Evolutionary conservation across 2,888 invertebrate genomes (phyloP).

Genomic region (Prosopocoilus inquinatus): DNA sequence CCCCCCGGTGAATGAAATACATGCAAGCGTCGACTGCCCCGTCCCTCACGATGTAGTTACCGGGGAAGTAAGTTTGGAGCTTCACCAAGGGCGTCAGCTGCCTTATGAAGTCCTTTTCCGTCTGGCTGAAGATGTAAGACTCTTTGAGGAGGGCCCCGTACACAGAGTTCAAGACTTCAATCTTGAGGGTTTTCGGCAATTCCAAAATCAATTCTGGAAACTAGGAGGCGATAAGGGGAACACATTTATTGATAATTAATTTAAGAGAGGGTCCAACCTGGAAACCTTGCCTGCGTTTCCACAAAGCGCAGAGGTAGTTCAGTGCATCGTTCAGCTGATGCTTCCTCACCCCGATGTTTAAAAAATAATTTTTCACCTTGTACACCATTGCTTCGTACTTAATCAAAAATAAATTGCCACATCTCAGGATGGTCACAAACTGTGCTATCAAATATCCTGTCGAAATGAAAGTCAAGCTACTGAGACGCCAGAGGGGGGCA

Average conservation of each 20-base stretch:
- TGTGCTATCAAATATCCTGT: constrained; percentile 21
- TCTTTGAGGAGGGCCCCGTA: constrained; percentile 54
- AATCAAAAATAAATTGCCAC: constrained; percentile 44
- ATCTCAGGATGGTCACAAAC: constrained; percentile 17
- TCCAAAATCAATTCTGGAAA: constrained; percentile 36
- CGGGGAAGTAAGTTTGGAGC: constrained; percentile 56
- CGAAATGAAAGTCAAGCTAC: too few relatives aligned
- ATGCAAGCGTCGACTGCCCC: constrained; percentile 58
- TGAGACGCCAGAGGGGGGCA: too few relatives aligned
- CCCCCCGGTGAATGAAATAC: constrained; percentile 58
- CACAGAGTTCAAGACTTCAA: constrained; percentile 54
- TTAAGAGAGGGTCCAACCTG: constrained; percentile 46
- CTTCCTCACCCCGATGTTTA: constrained; percentile 53
- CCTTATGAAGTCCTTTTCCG: constrained; percentile 53
- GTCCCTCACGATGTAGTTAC: constrained; percentile 57
- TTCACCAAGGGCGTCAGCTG: constrained; percentile 55
- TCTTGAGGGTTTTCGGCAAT: constrained; percentile 52
- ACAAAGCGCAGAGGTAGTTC: constrained; percentile 55
- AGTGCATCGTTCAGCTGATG: constrained; percentile 58
- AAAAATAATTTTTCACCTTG: constrained; percentile 53
- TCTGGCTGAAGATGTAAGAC: constrained; percentile 54
- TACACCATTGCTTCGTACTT: constrained; percentile 56
- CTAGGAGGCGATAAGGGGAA: constrained; percentile 15
- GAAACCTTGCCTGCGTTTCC: constrained; percentile 55
- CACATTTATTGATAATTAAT: constrained; percentile 3